These are phyloP conservation scores for Phylloscopus whistleri DNA, from an alignment of 2,113 vertebrate genomes.

Conservation along the genomic window DNA sequence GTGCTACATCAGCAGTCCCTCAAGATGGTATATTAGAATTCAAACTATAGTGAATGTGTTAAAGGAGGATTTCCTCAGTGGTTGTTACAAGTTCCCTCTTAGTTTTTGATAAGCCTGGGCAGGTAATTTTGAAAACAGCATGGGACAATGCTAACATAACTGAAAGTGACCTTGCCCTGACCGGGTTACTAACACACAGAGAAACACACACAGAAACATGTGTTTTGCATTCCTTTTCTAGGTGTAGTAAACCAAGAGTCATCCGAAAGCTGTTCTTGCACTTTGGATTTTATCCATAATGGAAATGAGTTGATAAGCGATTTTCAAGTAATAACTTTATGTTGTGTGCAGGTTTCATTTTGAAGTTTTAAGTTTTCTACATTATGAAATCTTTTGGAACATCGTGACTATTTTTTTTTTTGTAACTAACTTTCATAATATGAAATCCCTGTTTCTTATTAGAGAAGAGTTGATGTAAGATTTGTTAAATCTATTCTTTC, in stretches of 20 bases:
- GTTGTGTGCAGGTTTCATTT: not conserved
- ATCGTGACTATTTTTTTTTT: not conserved
- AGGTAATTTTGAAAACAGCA: not conserved
- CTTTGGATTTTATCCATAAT: not conserved
- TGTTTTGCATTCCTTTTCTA: not conserved
- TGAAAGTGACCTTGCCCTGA: not conserved
- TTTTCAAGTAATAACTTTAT: not conserved
- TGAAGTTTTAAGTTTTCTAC: not conserved
- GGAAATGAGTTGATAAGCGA: not conserved
- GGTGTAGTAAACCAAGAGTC: not conserved
- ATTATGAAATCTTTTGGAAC: not conserved
- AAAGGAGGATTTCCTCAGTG: not conserved
- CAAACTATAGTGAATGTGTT: not conserved
- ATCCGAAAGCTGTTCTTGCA: not conserved
- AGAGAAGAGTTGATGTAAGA: not conserved
- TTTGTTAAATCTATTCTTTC: not conserved
- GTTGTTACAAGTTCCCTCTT: not conserved
- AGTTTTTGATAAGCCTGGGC: not conserved
- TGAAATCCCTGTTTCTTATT: not conserved
- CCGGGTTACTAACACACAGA: fast-evolving
- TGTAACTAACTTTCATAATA: not conserved
- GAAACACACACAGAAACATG: not conserved
- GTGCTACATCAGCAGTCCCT: not conserved
- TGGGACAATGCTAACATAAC: not conserved
- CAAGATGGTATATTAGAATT: not conserved